Evolutionary conservation across 2,888 invertebrate species (phyloP).

Genomic region (Muschampia plurimacula): DNA sequence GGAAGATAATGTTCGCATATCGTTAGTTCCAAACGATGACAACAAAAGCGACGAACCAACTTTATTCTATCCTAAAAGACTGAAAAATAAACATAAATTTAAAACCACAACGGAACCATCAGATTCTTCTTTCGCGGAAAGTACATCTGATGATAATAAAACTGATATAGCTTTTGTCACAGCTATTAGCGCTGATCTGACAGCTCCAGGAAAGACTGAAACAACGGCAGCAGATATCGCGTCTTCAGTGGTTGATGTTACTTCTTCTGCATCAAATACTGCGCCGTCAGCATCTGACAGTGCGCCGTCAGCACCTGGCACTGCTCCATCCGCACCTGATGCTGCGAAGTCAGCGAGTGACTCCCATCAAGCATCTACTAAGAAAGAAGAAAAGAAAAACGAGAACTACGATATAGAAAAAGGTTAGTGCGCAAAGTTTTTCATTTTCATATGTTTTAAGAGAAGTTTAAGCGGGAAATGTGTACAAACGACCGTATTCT

Average conservation of each 20-base stretch:
- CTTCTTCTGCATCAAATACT: conserved; percentile 45
- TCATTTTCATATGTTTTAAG: not conserved
- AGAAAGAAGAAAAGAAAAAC: conserved; percentile 59
- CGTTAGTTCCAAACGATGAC: conserved; percentile 63
- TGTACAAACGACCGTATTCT: too few species aligned
- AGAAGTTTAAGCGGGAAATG: not conserved
- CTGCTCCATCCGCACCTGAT: conserved; percentile 46
- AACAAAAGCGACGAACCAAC: conserved; percentile 67
- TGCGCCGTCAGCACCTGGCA: conserved; percentile 44
- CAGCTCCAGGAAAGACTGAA: conserved; percentile 16
- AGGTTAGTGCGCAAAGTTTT: conserved; percentile 48
- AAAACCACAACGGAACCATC: conserved; percentile 48
- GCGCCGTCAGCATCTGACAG: conserved; percentile 43
- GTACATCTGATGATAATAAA: conserved; percentile 16
- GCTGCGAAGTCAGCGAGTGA: conserved; percentile 56
- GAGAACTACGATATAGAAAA: conserved; percentile 62
- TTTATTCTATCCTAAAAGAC: conserved; percentile 68
- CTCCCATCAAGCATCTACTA: conserved; percentile 63
- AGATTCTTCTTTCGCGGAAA: conserved; percentile 47
- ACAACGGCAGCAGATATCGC: conserved; percentile 38
- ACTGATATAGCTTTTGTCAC: conserved; percentile 1
- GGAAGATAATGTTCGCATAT: conserved; percentile 63
- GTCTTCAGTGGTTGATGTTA: conserved; percentile 41
- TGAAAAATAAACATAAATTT: conserved; percentile 58
- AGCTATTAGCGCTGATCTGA: not conserved